Evolutionary conservation across 2,888 invertebrate species (phyloP), one percentile per base, ranked within the genome.

Genomic region (Mesorhabditis sp.): DNA sequence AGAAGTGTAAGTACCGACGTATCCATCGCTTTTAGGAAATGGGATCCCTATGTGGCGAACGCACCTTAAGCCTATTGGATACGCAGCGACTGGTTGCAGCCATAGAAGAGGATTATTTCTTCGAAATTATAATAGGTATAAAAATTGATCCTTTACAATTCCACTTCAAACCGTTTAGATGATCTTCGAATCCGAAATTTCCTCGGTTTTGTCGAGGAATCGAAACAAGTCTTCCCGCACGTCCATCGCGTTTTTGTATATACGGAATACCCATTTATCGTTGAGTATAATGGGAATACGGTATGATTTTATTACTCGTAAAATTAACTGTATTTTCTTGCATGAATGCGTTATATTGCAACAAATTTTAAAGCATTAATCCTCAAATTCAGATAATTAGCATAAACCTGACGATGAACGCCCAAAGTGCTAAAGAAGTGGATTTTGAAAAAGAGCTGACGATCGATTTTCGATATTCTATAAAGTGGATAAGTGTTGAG

Each of bases 51-150:
- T 89, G 89, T 78, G 86, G 67, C 4, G 41, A 62, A 63, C 81
- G 86, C 43, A 80, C 74, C 6, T 83, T 87, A 58, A 74, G 79
- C 4, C 85, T 86, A n/a, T 79, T 80, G 7, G 88, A 89, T 67
- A 72, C 88, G 7, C 77, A 83, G n/a, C 76, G 85, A 28, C 76
- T 89, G 10, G 81, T 85, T 62, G 86, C 86, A 73, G 88, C 88
- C 28, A 87, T 89, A 45, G 89, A 89, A 82, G 88, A 88, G 77
- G 85, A 88, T 6, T 89, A 88, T 81, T 89, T 88, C 80, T 89
- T 88, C 81, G 89, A 89, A 76, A 88, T 89, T 85, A 87, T 88
- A 64, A 77, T 88, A 42, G 88, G 88, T 88, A 74, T 62, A 45
- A 4, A 45, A 43, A n/a, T 62, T 43, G 5, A 4, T 6, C 42